Evolutionary conservation across 2,797 vertebrate genomes (phyloP).

Genomic region (Thripadectes ignobilis): DNA sequence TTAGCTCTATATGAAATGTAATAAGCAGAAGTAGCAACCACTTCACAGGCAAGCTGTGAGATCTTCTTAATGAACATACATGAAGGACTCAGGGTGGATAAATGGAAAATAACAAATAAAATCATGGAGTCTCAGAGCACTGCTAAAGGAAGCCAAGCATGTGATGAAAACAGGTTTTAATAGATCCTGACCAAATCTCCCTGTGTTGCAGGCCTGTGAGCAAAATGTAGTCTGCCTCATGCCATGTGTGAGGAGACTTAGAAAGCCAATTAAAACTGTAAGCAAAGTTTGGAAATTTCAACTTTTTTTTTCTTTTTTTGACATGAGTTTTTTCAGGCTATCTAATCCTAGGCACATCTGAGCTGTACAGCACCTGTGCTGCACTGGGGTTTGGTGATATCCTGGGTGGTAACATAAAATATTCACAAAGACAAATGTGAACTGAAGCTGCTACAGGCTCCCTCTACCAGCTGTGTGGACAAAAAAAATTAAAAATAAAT

Average conservation of each 20-base stretch:
- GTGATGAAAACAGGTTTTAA: conserved; percentile 41
- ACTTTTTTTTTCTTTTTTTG: background rate
- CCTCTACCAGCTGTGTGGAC: background rate
- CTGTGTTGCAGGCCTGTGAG: background rate
- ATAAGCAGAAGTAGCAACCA: background rate
- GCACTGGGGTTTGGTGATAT: background rate
- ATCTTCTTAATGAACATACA: background rate
- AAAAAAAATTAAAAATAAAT: background rate
- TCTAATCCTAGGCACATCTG: background rate
- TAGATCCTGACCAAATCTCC: conserved; percentile 1
- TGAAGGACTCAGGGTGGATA: background rate
- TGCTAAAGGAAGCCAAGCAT: background rate
- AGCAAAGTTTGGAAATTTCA: background rate
- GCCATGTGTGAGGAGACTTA: background rate
- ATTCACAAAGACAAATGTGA: conserved; percentile 54
- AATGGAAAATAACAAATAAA: conserved; percentile 22
- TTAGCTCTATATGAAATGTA: background rate
- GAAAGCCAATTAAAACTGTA: conserved; percentile 26
- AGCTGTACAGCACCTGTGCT: background rate
- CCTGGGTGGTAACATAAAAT: conserved; percentile 30
- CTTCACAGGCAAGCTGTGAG: background rate
- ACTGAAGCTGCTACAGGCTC: background rate
- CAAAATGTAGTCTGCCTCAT: conserved; percentile 16
- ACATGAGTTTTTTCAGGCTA: background rate
- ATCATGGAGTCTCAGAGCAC: background rate